Evolutionary conservation across 2,888 invertebrate species (phyloP).

Genomic region (Quadriops clusia): DNA sequence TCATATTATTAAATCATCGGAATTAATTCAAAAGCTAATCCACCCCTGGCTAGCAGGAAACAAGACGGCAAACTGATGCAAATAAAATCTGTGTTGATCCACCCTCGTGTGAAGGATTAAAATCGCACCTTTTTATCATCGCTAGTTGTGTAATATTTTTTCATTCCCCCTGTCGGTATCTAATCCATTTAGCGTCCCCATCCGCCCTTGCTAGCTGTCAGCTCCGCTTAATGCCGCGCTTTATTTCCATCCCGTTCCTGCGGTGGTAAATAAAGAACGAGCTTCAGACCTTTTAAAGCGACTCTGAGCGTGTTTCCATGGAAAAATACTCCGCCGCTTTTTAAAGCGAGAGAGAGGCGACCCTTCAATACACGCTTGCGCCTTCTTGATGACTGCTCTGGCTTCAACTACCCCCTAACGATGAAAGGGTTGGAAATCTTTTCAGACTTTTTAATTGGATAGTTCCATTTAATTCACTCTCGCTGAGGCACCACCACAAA

Average conservation of each 20-base stretch:
- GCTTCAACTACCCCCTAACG: too few species aligned
- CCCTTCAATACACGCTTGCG: too few species aligned
- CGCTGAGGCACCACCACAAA: too few species aligned
- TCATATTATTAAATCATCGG: too few species aligned
- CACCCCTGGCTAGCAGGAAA: too few species aligned
- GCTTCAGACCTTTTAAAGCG: constrained; percentile 3
- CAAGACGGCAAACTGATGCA: too few species aligned
- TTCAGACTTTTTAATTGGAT: too few species aligned
- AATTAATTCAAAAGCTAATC: too few species aligned
- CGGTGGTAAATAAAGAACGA: constrained; percentile 7
- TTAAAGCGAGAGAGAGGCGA: too few species aligned
- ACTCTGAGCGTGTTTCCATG: neutral
- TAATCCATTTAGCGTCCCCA: constrained; percentile 30
- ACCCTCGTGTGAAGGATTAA: constrained; percentile 23
- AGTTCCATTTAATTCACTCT: too few species aligned
- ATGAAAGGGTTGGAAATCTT: too few species aligned
- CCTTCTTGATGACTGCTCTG: too few species aligned
- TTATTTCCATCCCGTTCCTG: constrained; percentile 26
- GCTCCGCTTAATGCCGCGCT: constrained; percentile 29
- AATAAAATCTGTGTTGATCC: constrained; percentile 16
- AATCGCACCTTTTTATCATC: constrained; percentile 32
- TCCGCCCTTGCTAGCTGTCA: constrained; percentile 26
- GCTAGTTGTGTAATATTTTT: constrained; percentile 33
- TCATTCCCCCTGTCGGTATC: constrained; percentile 28
- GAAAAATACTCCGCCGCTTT: constrained; percentile 1